Evolutionary conservation across 2,888 invertebrate species (phyloP).

Genomic region (Ctenicera cuprea): DNA sequence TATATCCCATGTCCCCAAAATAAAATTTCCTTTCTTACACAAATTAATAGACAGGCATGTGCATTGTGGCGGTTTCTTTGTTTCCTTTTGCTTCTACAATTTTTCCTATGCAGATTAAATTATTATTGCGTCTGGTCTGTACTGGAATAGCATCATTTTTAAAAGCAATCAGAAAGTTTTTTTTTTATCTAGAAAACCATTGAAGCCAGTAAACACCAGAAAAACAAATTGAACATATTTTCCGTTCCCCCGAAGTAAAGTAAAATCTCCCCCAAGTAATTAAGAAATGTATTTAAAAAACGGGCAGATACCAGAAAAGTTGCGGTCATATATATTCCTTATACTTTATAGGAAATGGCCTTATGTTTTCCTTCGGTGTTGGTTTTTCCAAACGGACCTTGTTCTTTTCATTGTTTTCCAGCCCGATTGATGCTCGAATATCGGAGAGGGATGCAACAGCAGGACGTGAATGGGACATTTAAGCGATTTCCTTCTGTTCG

Average conservation of each 20-base stretch:
- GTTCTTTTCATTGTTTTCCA: conserved; percentile 50
- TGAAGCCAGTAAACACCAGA: conserved; percentile 42
- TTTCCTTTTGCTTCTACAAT: too few species aligned
- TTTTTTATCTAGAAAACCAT: conserved; percentile 37
- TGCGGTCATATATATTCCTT: conserved; percentile 68
- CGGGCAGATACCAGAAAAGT: conserved; percentile 64
- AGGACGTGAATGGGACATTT: conserved; percentile 51
- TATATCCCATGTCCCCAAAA: too few species aligned
- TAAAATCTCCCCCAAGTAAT: conserved; percentile 63
- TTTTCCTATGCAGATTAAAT: too few species aligned
- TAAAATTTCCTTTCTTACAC: too few species aligned
- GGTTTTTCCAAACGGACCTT: conserved; percentile 55
- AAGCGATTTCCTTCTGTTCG: conserved; percentile 64
- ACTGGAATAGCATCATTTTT: conserved; percentile 8
- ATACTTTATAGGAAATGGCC: conserved; percentile 69
- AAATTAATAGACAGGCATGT: too few species aligned
- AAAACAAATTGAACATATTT: conserved; percentile 50
- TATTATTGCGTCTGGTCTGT: too few species aligned
- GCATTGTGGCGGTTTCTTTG: too few species aligned
- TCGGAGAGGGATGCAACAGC: conserved; percentile 54
- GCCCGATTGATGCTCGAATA: conserved; percentile 45
- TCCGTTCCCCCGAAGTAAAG: conserved; percentile 35
- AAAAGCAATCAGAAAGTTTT: conserved; percentile 26
- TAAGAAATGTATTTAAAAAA: conserved; percentile 69
- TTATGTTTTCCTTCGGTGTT: conserved; percentile 64